Percentiles rank a stretch among this genome's conserved stretches.
Conservation (phyloP, 2,888 invertebrate species). For the Caenorhabditis wallacei region DNA sequence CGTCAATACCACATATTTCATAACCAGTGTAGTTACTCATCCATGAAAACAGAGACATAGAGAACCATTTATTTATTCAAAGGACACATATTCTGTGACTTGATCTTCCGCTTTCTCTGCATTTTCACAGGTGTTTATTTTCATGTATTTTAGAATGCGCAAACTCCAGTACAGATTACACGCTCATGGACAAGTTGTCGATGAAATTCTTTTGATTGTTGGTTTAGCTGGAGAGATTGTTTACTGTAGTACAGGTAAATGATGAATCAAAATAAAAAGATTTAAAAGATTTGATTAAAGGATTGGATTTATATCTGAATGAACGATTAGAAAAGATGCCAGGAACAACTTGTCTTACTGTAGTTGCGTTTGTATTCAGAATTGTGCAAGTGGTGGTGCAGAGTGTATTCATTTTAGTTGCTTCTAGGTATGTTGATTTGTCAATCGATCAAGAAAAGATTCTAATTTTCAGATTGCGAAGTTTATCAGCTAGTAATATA, state of each 20-base stretch:
- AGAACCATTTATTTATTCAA: slow-evolving; percentile 24
- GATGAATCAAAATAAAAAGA: background rate
- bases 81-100: slow-evolving; percentile 53
- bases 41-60: background rate
- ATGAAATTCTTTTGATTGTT: slow-evolving; percentile 61
- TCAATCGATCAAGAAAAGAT: background rate
- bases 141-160: slow-evolving; percentile 57
- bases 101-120: slow-evolving; percentile 15
- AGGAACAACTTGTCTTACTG: slow-evolving; percentile 49
- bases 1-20: slow-evolving; percentile 2
- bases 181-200: slow-evolving; percentile 66
- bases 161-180: slow-evolving; percentile 63
- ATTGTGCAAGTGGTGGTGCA: slow-evolving; percentile 80
- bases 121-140: no score
- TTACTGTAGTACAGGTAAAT: slow-evolving; percentile 60
- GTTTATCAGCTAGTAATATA: slow-evolving; percentile 53
- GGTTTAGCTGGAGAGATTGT: slow-evolving; percentile 63
- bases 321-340: slow-evolving; percentile 30
- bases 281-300: slow-evolving; percentile 37
- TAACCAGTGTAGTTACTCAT: slow-evolving; percentile 19
- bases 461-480: slow-evolving; percentile 54
- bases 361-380: slow-evolving; percentile 75
- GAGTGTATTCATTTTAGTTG: slow-evolving; percentile 78
- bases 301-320: slow-evolving; percentile 62
- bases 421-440: slow-evolving; percentile 63